phyloP scores from a whole-genome alignment of 2,797 vertebrate genomes.

The Enteromius treurensis region DNA sequence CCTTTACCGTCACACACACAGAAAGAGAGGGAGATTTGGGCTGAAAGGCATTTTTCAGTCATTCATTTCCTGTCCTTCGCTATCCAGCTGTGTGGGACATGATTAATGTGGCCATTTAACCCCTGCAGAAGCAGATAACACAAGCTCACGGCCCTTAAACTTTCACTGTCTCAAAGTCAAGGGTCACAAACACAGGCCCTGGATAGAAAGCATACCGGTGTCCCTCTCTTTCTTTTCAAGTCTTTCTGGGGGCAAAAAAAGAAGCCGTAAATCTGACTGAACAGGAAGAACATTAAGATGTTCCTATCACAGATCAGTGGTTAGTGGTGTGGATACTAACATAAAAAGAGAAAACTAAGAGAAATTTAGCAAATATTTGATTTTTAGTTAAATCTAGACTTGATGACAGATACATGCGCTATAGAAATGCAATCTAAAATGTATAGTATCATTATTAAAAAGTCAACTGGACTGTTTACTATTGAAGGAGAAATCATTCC shows the following conservation, averaged over 20 bases:
- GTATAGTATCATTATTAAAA: background rate
- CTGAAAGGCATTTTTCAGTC: conserved; percentile 72
- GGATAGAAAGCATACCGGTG: background rate
- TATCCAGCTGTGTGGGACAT: conserved; percentile 74
- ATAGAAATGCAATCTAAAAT: background rate
- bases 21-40: conserved; percentile 66
- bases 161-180: conserved; percentile 18
- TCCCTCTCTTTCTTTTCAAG: background rate
- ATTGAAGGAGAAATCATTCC: background rate
- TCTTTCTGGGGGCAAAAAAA: background rate
- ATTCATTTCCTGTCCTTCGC: conserved; percentile 74
- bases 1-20: conserved; percentile 33
- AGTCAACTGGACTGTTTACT: background rate
- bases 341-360: background rate
- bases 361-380: background rate
- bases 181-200: conserved; percentile 1
- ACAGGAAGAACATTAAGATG: background rate
- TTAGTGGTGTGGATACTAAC: background rate
- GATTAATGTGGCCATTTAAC: conserved; percentile 83
- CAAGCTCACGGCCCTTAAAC: conserved; percentile 13
- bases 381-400: background rate
- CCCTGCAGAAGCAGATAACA: conserved; percentile 73
- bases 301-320: background rate
- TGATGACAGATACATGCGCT: background rate
- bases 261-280: background rate